Percentiles rank a stretch among this genome's conserved stretches.
These are phyloP conservation scores for Megaceryle torquata DNA, from an alignment of 2,113 vertebrate genomes.

Conservation along the genomic window DNA sequence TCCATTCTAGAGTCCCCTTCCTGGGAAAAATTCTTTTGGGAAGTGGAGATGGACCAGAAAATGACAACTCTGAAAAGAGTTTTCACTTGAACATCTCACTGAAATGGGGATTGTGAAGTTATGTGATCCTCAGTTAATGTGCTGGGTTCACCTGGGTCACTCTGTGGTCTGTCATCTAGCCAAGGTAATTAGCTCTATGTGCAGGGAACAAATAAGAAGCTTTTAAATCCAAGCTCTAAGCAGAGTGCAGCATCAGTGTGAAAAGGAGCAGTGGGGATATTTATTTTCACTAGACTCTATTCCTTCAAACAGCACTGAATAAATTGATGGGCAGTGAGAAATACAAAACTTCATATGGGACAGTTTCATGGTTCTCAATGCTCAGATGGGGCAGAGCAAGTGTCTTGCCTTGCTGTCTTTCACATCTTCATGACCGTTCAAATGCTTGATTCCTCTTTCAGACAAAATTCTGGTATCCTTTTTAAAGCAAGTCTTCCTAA, in stretches of 20 bases:
- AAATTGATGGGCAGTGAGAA: background rate
- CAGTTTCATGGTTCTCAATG: background rate
- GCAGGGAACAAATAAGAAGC: background rate
- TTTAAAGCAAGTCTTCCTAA: background rate
- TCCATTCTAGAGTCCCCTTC: background rate
- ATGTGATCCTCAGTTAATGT: background rate
- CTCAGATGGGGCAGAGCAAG: background rate
- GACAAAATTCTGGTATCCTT: background rate
- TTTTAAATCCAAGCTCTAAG: background rate
- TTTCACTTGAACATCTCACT: background rate
- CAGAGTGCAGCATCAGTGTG: background rate
- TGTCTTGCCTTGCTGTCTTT: background rate
- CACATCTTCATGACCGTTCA: background rate
- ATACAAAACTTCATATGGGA: background rate
- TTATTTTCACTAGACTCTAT: background rate
- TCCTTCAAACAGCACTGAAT: background rate
- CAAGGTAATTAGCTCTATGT: background rate
- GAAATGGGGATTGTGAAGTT: background rate
- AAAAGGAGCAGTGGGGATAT: background rate
- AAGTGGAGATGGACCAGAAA: background rate
- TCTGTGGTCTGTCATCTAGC: background rate
- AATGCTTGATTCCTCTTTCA: background rate
- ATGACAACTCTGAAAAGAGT: background rate
- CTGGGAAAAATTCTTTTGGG: background rate
- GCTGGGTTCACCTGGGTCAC: background rate